Base-by-base conservation (phyloP, 2,113 vertebrate genomes). In the Sardina pilchardus region DNA sequence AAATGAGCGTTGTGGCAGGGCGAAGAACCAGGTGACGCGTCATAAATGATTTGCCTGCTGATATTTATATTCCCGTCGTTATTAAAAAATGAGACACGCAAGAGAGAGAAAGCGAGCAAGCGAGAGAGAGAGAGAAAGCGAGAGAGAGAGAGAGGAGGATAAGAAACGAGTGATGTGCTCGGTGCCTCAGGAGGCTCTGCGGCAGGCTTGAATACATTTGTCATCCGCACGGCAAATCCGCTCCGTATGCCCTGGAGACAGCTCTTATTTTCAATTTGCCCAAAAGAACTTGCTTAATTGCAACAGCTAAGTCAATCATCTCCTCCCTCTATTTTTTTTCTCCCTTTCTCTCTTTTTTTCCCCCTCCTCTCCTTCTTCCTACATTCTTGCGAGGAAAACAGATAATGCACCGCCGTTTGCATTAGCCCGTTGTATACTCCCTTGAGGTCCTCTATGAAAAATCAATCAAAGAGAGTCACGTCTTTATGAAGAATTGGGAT, bases 221-320 rank as follows among this genome's bases (percentile, higher is more conserved):
- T 78, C 34, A 78, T 78, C 71, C 14, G 26, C 26, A 16, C 71
- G 14, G 71, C 71, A 78, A 78, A 36, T 78, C 12, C 16, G 9
- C 71, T 78, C 30, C 71, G 10, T 0, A 14, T 34, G 71, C 71
- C 71, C 71, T 34, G 30, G 71, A 78, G 71, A 78, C 71, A 78
- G 71, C 71, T 78, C 71, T 78, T 78, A 34, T 78, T 78, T 36
- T 36, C 71, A 78, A 78, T 78, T 78, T 78, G 71, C 71, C 71
- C 30, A 36, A 78, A 78, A 78, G 71, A 78, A 78, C 10, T 39
- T 78, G 26, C 71, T 78, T 78, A 78, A 78, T 78, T 78, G 71
- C 71, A 78, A 78, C 71, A 78, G 71, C 26, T 78, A 78, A 78
- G 71, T 78, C 71, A 78, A 78, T 78, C 71, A 78, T 78, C 30